phyloP scores from a whole-genome alignment of 1,140 invertebrate genomes.

The Stegodyphus mimosarum region DNA sequence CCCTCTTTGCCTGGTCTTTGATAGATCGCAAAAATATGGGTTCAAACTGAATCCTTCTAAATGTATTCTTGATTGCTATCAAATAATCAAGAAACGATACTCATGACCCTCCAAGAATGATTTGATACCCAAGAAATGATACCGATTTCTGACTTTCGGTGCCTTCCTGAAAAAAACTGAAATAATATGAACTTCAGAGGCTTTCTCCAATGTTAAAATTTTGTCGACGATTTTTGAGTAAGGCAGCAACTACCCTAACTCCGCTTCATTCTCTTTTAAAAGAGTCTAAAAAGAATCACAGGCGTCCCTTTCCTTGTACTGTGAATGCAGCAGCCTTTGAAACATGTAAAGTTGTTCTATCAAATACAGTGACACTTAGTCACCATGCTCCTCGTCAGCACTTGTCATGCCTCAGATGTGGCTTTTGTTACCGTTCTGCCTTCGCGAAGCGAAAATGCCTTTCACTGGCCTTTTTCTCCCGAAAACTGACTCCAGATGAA shows the following conservation, averaged over 20 bases:
- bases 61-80: background rate
- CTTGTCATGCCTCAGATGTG: constrained; percentile 1
- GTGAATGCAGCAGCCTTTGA: too few species aligned
- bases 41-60: constrained; percentile 1
- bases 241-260: background rate
- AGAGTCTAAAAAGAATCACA: background rate
- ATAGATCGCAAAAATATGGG: background rate
- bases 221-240: too few species aligned
- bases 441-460: background rate
- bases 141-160: too few species aligned
- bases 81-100: too few species aligned
- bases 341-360: background rate
- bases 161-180: too few species aligned
- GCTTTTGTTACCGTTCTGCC: background rate
- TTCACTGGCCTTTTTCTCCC: background rate
- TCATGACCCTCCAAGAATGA: too few species aligned
- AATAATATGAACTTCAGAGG: too few species aligned
- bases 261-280: background rate
- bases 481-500: background rate
- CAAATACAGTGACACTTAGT: constrained; percentile 8
- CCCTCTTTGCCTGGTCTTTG: background rate
- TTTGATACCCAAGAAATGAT: too few species aligned
- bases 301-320: too few species aligned
- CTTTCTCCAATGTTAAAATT: too few species aligned
- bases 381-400: constrained; percentile 3